phyloP scores from a whole-genome alignment of 2,113 vertebrate genomes.

The Narcine bancroftii region DNA sequence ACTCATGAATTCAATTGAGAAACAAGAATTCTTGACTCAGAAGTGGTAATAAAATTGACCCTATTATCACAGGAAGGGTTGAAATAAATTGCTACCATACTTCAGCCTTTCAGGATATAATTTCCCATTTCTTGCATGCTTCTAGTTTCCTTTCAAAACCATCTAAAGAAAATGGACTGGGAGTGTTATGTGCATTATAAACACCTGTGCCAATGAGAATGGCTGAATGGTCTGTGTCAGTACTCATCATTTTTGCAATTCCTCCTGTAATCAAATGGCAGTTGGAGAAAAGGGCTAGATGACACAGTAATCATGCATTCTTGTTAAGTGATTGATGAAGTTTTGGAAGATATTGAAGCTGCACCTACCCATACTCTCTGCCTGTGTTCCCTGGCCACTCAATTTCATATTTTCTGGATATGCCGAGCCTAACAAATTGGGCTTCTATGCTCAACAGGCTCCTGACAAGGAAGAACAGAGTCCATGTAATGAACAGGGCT shows the following conservation, averaged over 20 bases:
- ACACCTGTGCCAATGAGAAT: not conserved
- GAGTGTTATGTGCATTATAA: not conserved
- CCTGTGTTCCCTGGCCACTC: not conserved
- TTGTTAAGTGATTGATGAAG: not conserved
- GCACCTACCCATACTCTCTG: not conserved
- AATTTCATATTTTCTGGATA: not conserved
- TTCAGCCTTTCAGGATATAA: too few relatives aligned
- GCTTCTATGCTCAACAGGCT: too few relatives aligned
- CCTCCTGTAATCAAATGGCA: not conserved
- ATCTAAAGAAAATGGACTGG: not conserved
- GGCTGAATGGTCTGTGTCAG: not conserved
- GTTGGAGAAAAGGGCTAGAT: not conserved
- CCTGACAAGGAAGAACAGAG: too few relatives aligned
- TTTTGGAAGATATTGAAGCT: not conserved
- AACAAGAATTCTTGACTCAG: not conserved
- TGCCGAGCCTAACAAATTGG: too few relatives aligned
- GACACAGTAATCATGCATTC: not conserved
- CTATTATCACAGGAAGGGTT: not conserved
- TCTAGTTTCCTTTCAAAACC: too few relatives aligned
- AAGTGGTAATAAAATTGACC: not conserved
- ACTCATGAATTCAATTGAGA: not conserved
- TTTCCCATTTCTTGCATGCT: too few relatives aligned
- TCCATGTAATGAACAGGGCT: too few relatives aligned
- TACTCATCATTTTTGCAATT: not conserved
- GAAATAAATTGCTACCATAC: not conserved